phyloP scores from a whole-genome alignment of 2,797 vertebrate genomes.

The Dipus sagitta region DNA sequence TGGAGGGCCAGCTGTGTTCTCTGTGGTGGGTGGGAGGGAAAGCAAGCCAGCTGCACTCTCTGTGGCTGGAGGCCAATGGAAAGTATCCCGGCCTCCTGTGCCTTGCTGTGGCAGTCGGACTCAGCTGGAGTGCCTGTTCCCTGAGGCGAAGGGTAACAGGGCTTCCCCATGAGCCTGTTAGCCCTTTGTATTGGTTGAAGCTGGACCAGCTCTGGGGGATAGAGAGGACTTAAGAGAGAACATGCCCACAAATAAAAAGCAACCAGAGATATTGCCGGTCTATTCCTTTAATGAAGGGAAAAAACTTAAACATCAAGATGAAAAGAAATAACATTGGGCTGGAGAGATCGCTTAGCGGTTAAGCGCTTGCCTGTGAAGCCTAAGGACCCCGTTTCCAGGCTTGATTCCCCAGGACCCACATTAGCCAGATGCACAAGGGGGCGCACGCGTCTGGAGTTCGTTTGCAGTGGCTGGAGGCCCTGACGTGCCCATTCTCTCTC shows the following conservation, averaged over 20 bases:
- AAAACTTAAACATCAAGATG: neutral
- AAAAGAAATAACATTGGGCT: neutral
- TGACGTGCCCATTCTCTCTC: too few relatives aligned
- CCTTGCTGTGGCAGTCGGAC: neutral
- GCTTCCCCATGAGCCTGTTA: slow-evolving; percentile 16
- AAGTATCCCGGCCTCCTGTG: slow-evolving; percentile 32
- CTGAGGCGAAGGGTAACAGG: slow-evolving; percentile 42
- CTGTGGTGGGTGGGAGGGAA: slow-evolving; percentile 63
- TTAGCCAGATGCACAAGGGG: too few relatives aligned
- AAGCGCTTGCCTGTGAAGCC: too few relatives aligned
- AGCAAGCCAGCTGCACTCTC: slow-evolving; percentile 63
- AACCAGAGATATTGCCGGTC: neutral
- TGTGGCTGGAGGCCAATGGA: slow-evolving; percentile 67
- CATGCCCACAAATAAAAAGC: neutral
- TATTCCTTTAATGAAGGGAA: slow-evolving; percentile 32
- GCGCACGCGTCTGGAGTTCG: too few relatives aligned
- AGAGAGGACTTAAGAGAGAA: neutral
- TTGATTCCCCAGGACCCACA: too few relatives aligned
- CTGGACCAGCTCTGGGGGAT: neutral
- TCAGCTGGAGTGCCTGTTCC: slow-evolving; percentile 72
- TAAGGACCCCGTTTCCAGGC: too few relatives aligned
- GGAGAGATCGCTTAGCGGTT: too few relatives aligned
- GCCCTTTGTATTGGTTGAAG: slow-evolving; percentile 75
- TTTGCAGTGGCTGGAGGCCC: too few relatives aligned
- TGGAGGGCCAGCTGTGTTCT: slow-evolving; percentile 72